A percentile compares a stretch with the other conserved stretches of the same genome.
Evolutionary conservation across 2,888 invertebrate species (phyloP).

Genomic region (Druceiella hillmani): DNA sequence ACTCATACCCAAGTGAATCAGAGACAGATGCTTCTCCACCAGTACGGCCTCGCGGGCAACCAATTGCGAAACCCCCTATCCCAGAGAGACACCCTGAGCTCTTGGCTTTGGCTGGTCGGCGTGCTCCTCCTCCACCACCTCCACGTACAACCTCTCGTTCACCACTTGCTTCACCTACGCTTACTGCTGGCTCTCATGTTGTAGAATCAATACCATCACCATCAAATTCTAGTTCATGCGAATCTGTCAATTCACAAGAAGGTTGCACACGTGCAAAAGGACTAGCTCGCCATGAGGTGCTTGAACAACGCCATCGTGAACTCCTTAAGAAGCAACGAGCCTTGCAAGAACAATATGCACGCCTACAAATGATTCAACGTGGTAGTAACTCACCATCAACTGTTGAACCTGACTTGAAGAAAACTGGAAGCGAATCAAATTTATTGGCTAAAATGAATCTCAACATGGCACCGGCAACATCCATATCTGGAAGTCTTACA

Average conservation of each 20-base stretch:
- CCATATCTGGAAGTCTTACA: conserved; percentile 57
- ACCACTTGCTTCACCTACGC: conserved; percentile 79
- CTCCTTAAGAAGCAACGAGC: conserved; percentile 81
- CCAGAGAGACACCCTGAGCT: conserved; percentile 78
- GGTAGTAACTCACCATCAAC: conserved; percentile 61
- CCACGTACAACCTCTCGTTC: conserved; percentile 86
- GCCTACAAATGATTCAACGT: conserved; percentile 81
- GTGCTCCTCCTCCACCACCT: conserved; percentile 84
- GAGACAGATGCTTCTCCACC: conserved; percentile 76
- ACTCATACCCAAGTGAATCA: conserved; percentile 81
- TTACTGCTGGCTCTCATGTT: conserved; percentile 34
- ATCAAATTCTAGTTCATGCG: conserved; percentile 64
- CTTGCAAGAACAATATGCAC: conserved; percentile 86
- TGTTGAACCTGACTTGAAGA: conserved; percentile 68
- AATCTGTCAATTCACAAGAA: conserved; percentile 70
- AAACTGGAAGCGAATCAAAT: conserved; percentile 86
- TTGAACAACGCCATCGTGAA: conserved; percentile 87
- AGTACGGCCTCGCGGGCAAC: conserved; percentile 57
- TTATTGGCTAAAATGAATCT: conserved; percentile 78
- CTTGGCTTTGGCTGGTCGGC: conserved; percentile 63
- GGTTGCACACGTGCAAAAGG: conserved; percentile 29
- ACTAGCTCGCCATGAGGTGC: conserved; percentile 58
- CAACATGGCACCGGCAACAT: conserved; percentile 49
- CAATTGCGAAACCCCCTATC: conserved; percentile 68
- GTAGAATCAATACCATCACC: conserved; percentile 21